Conservation (phyloP, 2,888 invertebrate genomes). For the Bellardia bayeri region DNA sequence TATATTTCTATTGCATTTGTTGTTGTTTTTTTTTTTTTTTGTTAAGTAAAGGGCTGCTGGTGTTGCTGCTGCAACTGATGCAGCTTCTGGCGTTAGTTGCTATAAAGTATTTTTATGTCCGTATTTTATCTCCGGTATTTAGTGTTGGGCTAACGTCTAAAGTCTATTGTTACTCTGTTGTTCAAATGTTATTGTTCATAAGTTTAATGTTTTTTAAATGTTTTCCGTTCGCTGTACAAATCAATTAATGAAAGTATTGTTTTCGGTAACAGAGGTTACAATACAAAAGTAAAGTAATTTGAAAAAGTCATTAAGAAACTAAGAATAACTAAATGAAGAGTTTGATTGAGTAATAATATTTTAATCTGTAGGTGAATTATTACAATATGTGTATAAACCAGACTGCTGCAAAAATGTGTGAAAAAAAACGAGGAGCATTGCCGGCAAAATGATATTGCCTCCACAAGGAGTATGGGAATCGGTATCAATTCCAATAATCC, state of each 20-base stretch:
- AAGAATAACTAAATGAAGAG: background rate
- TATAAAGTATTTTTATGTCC: constrained; percentile 11
- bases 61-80: constrained; percentile 1
- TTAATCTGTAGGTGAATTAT: background rate
- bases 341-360: background rate
- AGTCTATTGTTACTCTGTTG: constrained; percentile 24
- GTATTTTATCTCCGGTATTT: constrained; percentile 34
- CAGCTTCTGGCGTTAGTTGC: constrained; percentile 18
- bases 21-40: constrained; percentile 11
- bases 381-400: background rate
- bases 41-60: constrained; percentile 47
- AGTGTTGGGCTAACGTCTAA: background rate
- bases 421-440: too few species aligned
- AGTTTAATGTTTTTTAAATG: constrained; percentile 41
- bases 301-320: background rate
- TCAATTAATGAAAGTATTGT: constrained; percentile 50
- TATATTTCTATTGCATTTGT: background rate
- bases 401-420: too few species aligned
- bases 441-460: too few species aligned
- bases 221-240: constrained; percentile 37
- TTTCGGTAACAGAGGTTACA: background rate
- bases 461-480: too few species aligned
- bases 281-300: background rate
- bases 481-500: too few species aligned
- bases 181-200: constrained; percentile 53